Percentiles rank a stretch among this genome's conserved stretches.
These are phyloP conservation scores for Brachionus rotundiformis DNA, from an alignment of 1,140 invertebrate species.

Conservation along the genomic window DNA sequence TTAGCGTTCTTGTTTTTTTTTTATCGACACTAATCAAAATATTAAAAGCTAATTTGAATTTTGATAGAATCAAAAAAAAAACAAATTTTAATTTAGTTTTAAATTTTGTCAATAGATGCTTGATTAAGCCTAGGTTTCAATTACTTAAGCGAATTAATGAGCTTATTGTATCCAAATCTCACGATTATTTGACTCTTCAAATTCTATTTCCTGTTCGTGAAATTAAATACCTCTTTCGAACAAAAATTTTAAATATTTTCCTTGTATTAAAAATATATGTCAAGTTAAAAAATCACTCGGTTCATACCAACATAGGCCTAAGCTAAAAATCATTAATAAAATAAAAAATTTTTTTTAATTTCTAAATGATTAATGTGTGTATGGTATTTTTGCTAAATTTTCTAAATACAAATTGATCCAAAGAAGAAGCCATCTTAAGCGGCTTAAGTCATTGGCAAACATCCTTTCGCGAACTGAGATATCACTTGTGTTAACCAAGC, in stretches of 20 bases:
- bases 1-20: not conserved
- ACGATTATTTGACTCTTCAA: constrained; percentile 27
- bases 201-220: constrained; percentile 11
- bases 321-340: not conserved
- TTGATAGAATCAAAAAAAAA: not conserved
- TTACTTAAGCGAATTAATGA: constrained; percentile 21
- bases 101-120: constrained; percentile 1
- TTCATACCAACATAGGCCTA: not conserved
- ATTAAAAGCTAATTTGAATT: not conserved
- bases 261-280: not conserved
- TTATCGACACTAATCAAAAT: not conserved
- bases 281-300: not conserved
- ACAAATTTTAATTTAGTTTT: not conserved
- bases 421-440: not conserved
- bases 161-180: constrained; percentile 22
- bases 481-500: not conserved
- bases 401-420: not conserved
- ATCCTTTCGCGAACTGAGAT: not conserved
- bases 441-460: not conserved
- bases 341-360: not conserved
- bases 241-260: not conserved
- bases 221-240: constrained; percentile 10
- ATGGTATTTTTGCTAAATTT: constrained; percentile 3
- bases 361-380: constrained; percentile 8
- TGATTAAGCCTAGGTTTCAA: not conserved